These are phyloP conservation scores for Phragmatobia fuliginosa DNA, from an alignment of 2,888 invertebrate genomes.

Conservation along the genomic window DNA sequence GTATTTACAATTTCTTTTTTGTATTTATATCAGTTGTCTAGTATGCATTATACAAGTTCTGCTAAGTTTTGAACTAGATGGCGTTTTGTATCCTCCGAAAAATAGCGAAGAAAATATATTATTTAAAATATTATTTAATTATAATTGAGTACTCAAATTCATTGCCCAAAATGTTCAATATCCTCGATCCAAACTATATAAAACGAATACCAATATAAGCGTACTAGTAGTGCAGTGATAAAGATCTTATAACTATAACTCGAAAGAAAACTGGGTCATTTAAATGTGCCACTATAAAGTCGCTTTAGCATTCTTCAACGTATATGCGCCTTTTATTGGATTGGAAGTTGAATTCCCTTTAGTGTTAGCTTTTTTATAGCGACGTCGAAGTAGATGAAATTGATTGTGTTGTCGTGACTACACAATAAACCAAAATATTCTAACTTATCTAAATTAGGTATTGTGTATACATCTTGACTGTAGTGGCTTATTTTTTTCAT, in stretches of 20 bases:
- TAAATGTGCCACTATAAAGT: conserved; percentile 49
- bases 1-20: no score
- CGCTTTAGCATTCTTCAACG: conserved; percentile 45
- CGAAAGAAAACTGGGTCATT: conserved; percentile 37
- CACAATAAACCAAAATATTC: conserved; percentile 20
- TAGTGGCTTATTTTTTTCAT: no score
- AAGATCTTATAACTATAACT: background rate
- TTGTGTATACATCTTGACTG: background rate
- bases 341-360: conserved; percentile 72
- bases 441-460: background rate
- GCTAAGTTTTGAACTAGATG: no score
- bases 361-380: conserved; percentile 64
- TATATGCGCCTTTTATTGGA: conserved; percentile 62
- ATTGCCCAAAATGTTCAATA: background rate
- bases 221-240: background rate
- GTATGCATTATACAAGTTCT: no score
- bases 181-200: no score
- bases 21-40: no score
- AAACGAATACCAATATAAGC: background rate
- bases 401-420: conserved; percentile 61
- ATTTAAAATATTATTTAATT: no score
- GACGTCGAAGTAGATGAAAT: conserved; percentile 51
- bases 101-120: no score
- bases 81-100: no score
- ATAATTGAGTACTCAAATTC: no score